Base-by-base conservation (phyloP, 2,113 vertebrate genomes). In the Aegotheles bennettii region DNA sequence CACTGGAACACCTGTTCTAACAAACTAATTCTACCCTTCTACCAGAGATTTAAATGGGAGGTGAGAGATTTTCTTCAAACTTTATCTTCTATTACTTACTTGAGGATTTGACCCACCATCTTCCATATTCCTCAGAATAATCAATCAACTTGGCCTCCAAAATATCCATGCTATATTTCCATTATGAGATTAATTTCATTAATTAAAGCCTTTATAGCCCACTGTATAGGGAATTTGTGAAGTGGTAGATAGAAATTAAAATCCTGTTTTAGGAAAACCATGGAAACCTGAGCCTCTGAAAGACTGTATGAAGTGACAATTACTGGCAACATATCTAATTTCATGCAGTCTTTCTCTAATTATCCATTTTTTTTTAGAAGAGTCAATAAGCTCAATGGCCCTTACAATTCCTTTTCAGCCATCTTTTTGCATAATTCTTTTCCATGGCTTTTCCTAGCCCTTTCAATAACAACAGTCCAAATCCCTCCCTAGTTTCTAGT, bases 341-440 rank as follows among this genome's bases (percentile, higher is more conserved):
- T 59, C 5, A 61, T 35, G 13, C 17, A 5, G 12, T 6, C 19
- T 86, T 76, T 71, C 17, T 71, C 31, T 51, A 65, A 33, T 31
- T 60, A 54, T 25, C 2, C 3, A 13, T 20, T 53, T 38, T 57
- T 31, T 56, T 67, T 42, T 31, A 61, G 10, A 25, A 43, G n/a
- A 54, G 12, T 1, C 11, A 73, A 26, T 47, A 42, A 36, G 0
- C 5, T 81, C 1, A 0, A n/a, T 23, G 24, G 2, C 14, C 36
- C 68, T 64, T 76, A 48, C 11, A 35, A 51, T 69, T 68, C 31
- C 20, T 81, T 73, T 67, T 13, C 77, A 84, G 29, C 20, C 0
- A 56, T 24, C 3, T 43, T 93, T 87, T 69, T 35, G 1, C 24
- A 5, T 60, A 60, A 7, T 81, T 68, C 2, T 68, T 84, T 74